A percentile compares a stretch with the other conserved stretches of the same genome.
phyloP scores from a whole-genome alignment of 2,888 invertebrate genomes.

The Drosophila colorata region DNA sequence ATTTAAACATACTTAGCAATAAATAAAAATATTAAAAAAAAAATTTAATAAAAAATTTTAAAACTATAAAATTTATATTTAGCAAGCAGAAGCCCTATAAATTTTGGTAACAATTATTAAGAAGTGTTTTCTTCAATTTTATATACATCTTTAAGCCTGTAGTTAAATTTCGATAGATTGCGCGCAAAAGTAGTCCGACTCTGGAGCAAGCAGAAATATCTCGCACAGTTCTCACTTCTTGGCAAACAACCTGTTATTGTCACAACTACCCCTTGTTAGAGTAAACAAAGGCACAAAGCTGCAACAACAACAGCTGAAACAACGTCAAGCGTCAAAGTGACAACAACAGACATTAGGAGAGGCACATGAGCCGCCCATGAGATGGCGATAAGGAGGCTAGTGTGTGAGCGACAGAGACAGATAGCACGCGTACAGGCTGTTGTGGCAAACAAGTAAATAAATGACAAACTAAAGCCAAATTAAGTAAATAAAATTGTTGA shows the following conservation, averaged over 20 bases:
- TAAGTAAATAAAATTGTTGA: conserved; percentile 81
- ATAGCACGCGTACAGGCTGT: conserved; percentile 29
- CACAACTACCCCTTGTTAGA: conserved; percentile 28
- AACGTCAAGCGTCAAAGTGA: conserved; percentile 75
- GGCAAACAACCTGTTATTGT: conserved; percentile 8
- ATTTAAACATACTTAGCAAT: too few species aligned
- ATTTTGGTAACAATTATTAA: too few species aligned
- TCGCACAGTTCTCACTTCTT: background rate
- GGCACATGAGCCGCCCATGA: conserved; percentile 44
- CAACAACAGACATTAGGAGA: conserved; percentile 75
- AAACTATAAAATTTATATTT: too few species aligned
- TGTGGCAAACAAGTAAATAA: conserved; percentile 75
- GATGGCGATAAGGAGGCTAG: conserved; percentile 25
- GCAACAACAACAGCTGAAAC: conserved; percentile 48
- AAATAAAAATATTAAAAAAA: too few species aligned
- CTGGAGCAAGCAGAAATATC: background rate
- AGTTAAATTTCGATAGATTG: too few species aligned
- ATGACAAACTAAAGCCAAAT: conserved; percentile 81
- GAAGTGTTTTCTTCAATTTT: too few species aligned
- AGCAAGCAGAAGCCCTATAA: too few species aligned
- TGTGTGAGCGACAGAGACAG: conserved; percentile 14
- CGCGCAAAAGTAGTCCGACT: background rate
- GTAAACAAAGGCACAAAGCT: conserved; percentile 17
- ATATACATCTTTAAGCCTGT: too few species aligned
- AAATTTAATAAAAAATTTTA: too few species aligned